phyloP scores from a whole-genome alignment of 2,113 vertebrate species.

The Coptodon bakossiorum region DNA sequence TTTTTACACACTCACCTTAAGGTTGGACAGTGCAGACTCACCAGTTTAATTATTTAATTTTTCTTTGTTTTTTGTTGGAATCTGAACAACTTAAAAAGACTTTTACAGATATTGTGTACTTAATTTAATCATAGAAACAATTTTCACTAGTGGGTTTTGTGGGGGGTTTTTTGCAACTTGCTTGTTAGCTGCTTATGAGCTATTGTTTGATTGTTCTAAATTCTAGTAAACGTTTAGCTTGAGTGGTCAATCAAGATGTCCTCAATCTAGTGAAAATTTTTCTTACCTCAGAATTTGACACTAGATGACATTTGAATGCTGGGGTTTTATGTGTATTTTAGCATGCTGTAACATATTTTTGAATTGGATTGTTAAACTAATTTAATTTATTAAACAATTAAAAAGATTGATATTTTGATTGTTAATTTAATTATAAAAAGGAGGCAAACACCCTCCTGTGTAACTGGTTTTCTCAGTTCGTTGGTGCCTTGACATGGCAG shows the following conservation, averaged over 20 bases:
- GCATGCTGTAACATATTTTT: background rate
- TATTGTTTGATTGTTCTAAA: background rate
- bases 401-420: background rate
- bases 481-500: background rate
- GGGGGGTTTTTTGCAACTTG: fast-evolving
- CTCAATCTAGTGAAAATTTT: background rate
- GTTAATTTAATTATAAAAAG: background rate
- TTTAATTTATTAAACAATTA: background rate
- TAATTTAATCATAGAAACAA: background rate
- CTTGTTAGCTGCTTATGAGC: background rate
- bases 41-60: background rate
- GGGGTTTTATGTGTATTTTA: background rate
- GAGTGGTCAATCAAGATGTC: background rate
- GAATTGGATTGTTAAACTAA: fast-evolving
- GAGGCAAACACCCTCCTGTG: background rate
- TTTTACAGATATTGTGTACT: background rate
- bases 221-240: background rate
- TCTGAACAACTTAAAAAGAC: background rate
- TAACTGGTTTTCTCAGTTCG: background rate
- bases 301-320: fast-evolving
- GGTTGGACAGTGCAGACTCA: background rate
- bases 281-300: fast-evolving
- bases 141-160: background rate
- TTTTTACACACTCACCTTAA: background rate
- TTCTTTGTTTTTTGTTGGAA: background rate